Base-by-base conservation (phyloP, 2,113 vertebrate genomes). In the Maccullochella peelii region DNA sequence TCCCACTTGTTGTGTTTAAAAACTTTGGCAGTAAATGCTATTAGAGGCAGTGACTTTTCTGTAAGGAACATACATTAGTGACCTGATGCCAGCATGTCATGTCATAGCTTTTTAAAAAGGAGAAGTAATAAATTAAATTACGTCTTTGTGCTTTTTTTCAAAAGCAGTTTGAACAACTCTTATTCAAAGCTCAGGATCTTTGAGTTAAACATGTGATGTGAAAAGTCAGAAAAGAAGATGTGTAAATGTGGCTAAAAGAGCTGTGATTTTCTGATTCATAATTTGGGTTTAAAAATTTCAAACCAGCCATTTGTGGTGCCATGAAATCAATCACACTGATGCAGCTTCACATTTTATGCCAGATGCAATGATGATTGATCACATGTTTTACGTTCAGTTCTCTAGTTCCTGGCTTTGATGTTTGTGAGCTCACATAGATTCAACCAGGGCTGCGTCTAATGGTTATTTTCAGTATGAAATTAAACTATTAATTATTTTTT, bases 381-480 rank as follows among this genome's bases (percentile, higher is more conserved):
- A 81, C 65, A 67, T 73, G 67, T 38, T 76, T 76, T 1, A 23
- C 15, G 15, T 89, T 65, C 21, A 62, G 27, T n/a, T 50, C 21
- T 65, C 33, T 23, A 1, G 20, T 50, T 44, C 36, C 52, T 65
- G 20, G 15, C 6, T 74, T 70, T 63, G 15, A 33, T 20, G 16
- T 55, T 25, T 9, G 15, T 42, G 8, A n/a, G 36, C n/a, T 77
- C 23, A n/a, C 6, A n/a, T 23, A 12, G 21, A 50, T 15, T 49
- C 18, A 79, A 36, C 18, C 8, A 15, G 8, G 3, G 6, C 25
- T 49, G 30, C 58, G 38, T 50, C 27, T 20, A 3, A 8, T 1
- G 5, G 9, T 27, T 36, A 40, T 11, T 76, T 38, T 30, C 2
- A 52, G 2, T 36, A 18, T 8, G 5, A 18, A 18, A 49, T 63